These are phyloP conservation scores for Drosophila ustulata DNA, from an alignment of 2,888 invertebrate genomes.

Conservation along the genomic window DNA sequence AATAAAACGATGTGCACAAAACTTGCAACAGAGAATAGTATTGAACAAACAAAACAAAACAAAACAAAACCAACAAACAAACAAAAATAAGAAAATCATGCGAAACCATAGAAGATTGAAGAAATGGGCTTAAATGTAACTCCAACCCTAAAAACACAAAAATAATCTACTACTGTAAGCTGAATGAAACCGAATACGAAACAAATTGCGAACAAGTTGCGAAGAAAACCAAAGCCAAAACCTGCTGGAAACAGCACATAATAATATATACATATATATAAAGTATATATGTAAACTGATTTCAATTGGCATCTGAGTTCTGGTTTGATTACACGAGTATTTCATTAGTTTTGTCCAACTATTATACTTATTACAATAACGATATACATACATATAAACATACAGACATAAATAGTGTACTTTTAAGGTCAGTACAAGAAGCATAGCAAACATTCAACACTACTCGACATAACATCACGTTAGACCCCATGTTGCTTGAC, in stretches of 20 bases:
- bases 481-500: conserved; percentile 56
- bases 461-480: conserved; percentile 1
- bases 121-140: conserved; percentile 8
- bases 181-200: conserved; percentile 18
- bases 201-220: conserved; percentile 23
- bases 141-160: conserved; percentile 5
- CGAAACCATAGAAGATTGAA: conserved; percentile 9
- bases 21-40: conserved; percentile 50
- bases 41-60: conserved; percentile 34
- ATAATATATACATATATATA: conserved; percentile 6
- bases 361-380: conserved; percentile 48
- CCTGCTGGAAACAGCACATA: conserved; percentile 43
- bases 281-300: conserved; percentile 9
- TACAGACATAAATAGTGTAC: conserved; percentile 48
- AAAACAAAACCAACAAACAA: conserved; percentile 9
- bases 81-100: conserved; percentile 1
- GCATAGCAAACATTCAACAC: conserved; percentile 22
- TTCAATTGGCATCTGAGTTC: conserved; percentile 52
- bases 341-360: conserved; percentile 28
- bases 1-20: conserved; percentile 55
- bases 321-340: conserved; percentile 10
- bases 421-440: conserved; percentile 52
- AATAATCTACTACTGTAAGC: background rate
- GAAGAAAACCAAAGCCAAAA: conserved; percentile 59
- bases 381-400: conserved; percentile 17